Percentiles rank a stretch among this genome's conserved stretches.
phyloP scores from a whole-genome alignment of 2,888 invertebrate genomes.

The Noctua janthe region DNA sequence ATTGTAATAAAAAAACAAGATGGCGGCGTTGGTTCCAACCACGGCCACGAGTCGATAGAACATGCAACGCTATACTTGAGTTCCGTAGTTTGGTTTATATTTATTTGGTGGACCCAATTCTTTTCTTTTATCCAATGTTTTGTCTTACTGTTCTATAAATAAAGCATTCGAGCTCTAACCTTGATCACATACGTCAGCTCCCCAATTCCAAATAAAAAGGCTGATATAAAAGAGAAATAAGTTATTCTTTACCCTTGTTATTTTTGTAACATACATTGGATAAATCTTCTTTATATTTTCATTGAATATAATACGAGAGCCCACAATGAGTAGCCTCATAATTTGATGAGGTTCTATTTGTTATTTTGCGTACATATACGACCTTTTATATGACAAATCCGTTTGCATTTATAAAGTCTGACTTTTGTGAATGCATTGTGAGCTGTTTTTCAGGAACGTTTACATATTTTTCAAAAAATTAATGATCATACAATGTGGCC shows the following conservation, averaged over 20 bases:
- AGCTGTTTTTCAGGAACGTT: neutral
- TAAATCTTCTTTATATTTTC: conserved; percentile 37
- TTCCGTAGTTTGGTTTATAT: neutral
- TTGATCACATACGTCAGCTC: conserved; percentile 33
- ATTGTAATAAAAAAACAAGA: neutral
- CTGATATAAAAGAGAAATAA: conserved; percentile 33
- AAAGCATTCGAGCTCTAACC: conserved; percentile 36
- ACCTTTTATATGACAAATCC: conserved; percentile 15
- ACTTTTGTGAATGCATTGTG: neutral
- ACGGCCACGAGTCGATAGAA: neutral
- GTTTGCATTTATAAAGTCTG: conserved; percentile 8
- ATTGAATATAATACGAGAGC: conserved; percentile 37
- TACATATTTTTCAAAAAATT: neutral
- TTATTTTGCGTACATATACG: conserved; percentile 18
- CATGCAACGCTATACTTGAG: neutral
- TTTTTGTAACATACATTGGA: conserved; percentile 30
- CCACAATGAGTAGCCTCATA: conserved; percentile 14
- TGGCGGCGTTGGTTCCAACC: neutral
- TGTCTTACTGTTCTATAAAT: conserved; percentile 34
- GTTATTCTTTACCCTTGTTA: conserved; percentile 27
- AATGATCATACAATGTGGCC: neutral
- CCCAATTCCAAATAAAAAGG: conserved; percentile 36
- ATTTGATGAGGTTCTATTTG: conserved; percentile 46
- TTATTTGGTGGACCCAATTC: neutral
- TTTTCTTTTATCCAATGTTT: neutral